phyloP scores from a whole-genome alignment of 1,140 invertebrate genomes.

The Drosophila pseudoobscura region DNA sequence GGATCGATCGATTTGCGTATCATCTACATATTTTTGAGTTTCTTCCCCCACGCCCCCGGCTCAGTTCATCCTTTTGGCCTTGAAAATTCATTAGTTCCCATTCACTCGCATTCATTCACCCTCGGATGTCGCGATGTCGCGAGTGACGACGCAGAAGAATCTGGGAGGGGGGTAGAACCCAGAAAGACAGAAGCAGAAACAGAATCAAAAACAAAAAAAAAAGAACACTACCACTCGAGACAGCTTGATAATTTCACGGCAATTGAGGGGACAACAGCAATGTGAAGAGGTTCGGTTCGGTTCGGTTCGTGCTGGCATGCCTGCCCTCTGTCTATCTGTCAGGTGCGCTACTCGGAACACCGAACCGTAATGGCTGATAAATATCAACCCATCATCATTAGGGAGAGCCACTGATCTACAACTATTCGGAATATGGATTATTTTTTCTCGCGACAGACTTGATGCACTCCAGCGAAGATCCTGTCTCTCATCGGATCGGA shows the following conservation, averaged over 20 bases:
- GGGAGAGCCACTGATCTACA: no score
- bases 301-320: slow-evolving; percentile 1
- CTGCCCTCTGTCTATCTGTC: slow-evolving; percentile 8
- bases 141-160: slow-evolving; percentile 3
- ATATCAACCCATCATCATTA: no score
- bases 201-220: slow-evolving; percentile 12
- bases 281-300: slow-evolving; percentile 21
- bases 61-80: slow-evolving; percentile 69
- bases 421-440: no score
- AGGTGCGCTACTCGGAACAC: slow-evolving; percentile 37
- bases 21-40: slow-evolving; percentile 15
- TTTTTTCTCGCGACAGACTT: no score
- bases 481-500: no score
- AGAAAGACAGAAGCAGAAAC: slow-evolving; percentile 12
- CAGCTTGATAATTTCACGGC: slow-evolving; percentile 57
- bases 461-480: no score
- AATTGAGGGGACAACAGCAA: slow-evolving; percentile 14
- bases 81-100: slow-evolving; percentile 61
- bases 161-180: not conserved
- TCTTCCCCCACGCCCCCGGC: not conserved
- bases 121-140: not conserved
- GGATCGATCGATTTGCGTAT: not conserved
- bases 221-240: slow-evolving; percentile 38
- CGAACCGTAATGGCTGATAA: no score
- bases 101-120: slow-evolving; percentile 26